Evolutionary conservation across 2,888 invertebrate species (phyloP), one percentile per base, ranked within the genome.

Genomic region (Caenorhabditis macrosperma): DNA sequence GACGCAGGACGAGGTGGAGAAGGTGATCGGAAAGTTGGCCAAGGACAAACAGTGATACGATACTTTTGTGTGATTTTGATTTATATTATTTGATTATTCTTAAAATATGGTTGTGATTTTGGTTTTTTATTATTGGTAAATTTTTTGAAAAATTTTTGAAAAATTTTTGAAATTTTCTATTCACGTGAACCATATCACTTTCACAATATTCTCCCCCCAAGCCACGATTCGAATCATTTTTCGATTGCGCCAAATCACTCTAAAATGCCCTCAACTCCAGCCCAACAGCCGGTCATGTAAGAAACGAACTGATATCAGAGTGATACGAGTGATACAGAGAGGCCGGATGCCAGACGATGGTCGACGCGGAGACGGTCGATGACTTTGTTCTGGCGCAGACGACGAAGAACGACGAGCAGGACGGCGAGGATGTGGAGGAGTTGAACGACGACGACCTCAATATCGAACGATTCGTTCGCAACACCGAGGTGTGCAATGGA

Each of bases 351-450:
- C 46, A 46, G 17, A 46, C n/a, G 46, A 63, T 68, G 71, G 35
- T 81, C 24, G 77, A 72, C n/a, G 81, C 77, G 17, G 76, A 76
- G 33, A 72, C 41, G 48, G 71, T 77, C 10, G 81, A 81, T 59
- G 81, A 76, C 20, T 81, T 77, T 67, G 77, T 77, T 6, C 72
- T 69, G 50, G 41, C 64, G 7, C 81, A 81, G 20, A 81, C 81
- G 9, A 81, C 77, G 30, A 28, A 44, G 54, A 44, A 66, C 54
- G 33, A 33, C 33, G 26, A 68, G 48, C 61, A 66, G 28, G n/a
- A n/a, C n/a, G n/a, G n/a, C n/a, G 54, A 50, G 33, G 81, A 81
- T 30, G 15, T 74, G 35, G 46, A 78, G 6, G 66, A 81, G 20
- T 30, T 77, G 55, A 71, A 74, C 41, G 50, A 66, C 15, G 54